These are phyloP conservation scores for Podilymbus podiceps DNA, from an alignment of 2,113 vertebrate species.

Conservation along the genomic window DNA sequence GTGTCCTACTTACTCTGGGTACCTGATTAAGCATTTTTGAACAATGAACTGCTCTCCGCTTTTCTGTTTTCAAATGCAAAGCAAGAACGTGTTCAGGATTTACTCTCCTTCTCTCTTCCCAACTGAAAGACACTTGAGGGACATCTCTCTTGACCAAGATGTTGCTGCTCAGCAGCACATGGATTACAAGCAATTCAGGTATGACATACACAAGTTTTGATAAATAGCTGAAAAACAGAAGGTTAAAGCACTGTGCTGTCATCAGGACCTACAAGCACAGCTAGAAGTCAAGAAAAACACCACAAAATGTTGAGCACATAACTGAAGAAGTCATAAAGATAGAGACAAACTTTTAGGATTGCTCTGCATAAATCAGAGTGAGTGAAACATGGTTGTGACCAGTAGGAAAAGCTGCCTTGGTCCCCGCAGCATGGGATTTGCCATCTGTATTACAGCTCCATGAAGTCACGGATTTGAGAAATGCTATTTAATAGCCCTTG, in stretches of 20 bases:
- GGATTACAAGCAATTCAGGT: background rate
- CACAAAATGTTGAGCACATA: background rate
- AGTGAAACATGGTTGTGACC: accelerated
- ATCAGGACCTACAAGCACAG: background rate
- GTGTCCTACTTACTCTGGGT: slow-evolving; percentile 25
- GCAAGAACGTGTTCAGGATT: background rate
- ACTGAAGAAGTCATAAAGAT: background rate
- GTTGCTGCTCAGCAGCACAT: background rate
- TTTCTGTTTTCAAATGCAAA: slow-evolving; percentile 13
- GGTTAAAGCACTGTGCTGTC: background rate
- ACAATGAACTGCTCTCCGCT: background rate
- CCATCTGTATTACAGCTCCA: background rate
- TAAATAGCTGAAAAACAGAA: background rate
- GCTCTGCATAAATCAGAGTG: background rate
- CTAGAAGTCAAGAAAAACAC: background rate
- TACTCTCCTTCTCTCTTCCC: background rate
- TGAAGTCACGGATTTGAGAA: background rate
- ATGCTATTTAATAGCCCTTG: background rate
- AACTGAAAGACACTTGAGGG: background rate
- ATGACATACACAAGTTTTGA: accelerated
- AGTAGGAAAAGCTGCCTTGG: background rate
- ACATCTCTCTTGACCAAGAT: background rate
- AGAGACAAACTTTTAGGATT: background rate
- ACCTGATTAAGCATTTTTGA: slow-evolving; percentile 59
- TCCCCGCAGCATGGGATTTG: accelerated